phyloP scores from a whole-genome alignment of 2,113 vertebrate genomes.

The Cricetomys ansorgei region DNA sequence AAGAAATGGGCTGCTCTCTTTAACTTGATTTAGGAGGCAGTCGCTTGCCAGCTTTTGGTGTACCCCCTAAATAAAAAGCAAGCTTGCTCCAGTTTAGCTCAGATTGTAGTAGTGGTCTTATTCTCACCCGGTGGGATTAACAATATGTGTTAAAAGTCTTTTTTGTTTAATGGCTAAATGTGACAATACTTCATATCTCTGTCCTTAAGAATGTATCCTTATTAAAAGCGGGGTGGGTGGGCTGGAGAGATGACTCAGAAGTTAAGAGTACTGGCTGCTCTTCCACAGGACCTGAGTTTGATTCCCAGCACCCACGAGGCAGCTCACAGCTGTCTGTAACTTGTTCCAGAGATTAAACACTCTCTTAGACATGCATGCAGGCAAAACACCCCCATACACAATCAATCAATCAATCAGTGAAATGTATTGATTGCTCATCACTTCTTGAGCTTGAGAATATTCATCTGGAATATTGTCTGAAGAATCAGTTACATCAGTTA shows the following conservation, averaged over 20 bases:
- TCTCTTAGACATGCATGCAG: neutral
- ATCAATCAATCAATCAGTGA: neutral
- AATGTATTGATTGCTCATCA: neutral
- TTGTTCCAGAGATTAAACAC: neutral
- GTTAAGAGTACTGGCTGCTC: neutral
- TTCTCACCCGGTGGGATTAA: too few relatives aligned
- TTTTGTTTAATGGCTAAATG: constrained; percentile 38
- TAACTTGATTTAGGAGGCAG: too few relatives aligned
- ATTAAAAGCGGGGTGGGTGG: neutral
- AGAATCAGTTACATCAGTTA: constrained; percentile 5
- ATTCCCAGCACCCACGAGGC: neutral
- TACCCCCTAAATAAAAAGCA: too few relatives aligned
- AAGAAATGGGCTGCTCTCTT: too few relatives aligned
- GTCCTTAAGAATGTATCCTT: constrained; percentile 6
- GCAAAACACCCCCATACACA: neutral
- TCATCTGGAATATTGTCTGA: neutral
- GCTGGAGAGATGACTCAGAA: neutral
- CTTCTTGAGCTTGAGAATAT: constrained; percentile 49
- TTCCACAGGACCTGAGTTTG: neutral
- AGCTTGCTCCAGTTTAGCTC: too few relatives aligned
- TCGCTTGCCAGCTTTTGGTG: too few relatives aligned
- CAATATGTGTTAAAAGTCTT: constrained; percentile 1
- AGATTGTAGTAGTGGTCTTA: too few relatives aligned
- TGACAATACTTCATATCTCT: neutral
- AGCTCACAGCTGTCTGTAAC: neutral